These are phyloP conservation scores for Acronicta aceris DNA, from an alignment of 2,888 invertebrate genomes.

Conservation along the genomic window DNA sequence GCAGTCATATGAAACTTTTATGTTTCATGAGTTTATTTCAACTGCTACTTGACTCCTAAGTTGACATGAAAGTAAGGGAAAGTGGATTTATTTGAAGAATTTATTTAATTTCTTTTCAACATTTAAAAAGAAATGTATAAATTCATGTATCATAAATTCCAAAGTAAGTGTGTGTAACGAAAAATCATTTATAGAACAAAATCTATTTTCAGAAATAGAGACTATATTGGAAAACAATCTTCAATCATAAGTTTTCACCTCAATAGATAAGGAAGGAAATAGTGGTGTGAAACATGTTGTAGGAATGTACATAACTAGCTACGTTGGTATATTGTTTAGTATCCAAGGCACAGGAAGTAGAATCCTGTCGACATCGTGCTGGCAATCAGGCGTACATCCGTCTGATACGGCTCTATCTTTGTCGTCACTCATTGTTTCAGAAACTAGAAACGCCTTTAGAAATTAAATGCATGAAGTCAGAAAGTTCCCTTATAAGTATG, in stretches of 20 bases:
- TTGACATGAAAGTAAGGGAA: conserved; percentile 33
- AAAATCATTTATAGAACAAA: neutral
- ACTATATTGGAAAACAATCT: no score
- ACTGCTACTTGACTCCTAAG: conserved; percentile 28
- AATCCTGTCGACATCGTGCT: conserved; percentile 63
- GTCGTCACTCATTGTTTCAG: conserved; percentile 42
- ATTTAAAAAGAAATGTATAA: no score
- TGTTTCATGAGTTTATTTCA: conserved; percentile 62
- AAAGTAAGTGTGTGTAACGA: neutral
- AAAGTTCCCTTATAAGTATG: conserved; percentile 25
- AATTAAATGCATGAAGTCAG: conserved; percentile 40
- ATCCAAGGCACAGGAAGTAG: conserved; percentile 73
- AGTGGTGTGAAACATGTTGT: conserved; percentile 26
- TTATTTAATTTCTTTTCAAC: no score
- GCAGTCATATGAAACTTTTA: conserved; percentile 53
- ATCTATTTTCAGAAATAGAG: neutral
- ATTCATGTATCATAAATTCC: conserved; percentile 6
- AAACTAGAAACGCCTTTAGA: conserved; percentile 42
- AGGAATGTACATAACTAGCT: conserved; percentile 15
- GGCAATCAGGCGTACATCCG: conserved; percentile 82
- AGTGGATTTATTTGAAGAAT: conserved; percentile 17
- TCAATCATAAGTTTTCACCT: neutral
- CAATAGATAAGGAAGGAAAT: conserved; percentile 29
- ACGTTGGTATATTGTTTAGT: conserved; percentile 52
- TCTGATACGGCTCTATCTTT: conserved; percentile 47